These are phyloP conservation scores for Myiothlypis coronata DNA, from an alignment of 2,797 vertebrate genomes.

Conservation along the genomic window DNA sequence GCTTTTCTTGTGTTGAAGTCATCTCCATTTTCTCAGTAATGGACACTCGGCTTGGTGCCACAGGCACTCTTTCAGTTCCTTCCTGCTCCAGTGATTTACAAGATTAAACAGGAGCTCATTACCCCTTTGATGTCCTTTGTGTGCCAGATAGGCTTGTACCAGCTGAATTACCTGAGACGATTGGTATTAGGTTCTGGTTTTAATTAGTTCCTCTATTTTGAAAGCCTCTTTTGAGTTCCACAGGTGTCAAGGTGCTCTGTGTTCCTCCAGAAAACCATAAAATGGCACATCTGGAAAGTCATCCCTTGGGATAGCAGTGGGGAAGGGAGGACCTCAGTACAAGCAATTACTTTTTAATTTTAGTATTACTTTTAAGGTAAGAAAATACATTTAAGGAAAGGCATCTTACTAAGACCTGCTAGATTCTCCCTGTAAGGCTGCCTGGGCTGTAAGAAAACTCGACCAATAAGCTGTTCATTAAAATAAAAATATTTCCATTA, in stretches of 20 bases:
- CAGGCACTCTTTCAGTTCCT: not conserved
- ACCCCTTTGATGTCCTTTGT: slow-evolving; percentile 47
- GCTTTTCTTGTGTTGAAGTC: not conserved
- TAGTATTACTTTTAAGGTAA: not conserved
- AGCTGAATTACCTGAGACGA: not conserved
- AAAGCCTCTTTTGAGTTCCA: not conserved
- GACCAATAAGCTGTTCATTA: not conserved
- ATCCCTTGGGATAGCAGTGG: not conserved
- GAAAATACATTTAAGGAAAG: not conserved
- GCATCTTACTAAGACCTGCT: not conserved
- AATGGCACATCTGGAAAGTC: not conserved
- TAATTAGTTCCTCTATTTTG: slow-evolving; percentile 32
- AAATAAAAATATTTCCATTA: not conserved
- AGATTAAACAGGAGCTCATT: slow-evolving; percentile 45
- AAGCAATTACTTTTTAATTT: not conserved
- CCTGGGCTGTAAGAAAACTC: not conserved
- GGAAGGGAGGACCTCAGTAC: not conserved
- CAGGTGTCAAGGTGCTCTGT: not conserved
- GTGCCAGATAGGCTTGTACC: not conserved
- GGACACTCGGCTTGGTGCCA: slow-evolving; percentile 33
- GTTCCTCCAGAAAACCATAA: not conserved
- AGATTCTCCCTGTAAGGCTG: not conserved
- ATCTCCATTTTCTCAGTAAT: slow-evolving; percentile 22
- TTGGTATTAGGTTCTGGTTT: slow-evolving; percentile 9
- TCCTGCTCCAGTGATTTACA: slow-evolving; percentile 56